phyloP scores from a whole-genome alignment of 2,113 vertebrate genomes.

The Oophaga pumilio region DNA sequence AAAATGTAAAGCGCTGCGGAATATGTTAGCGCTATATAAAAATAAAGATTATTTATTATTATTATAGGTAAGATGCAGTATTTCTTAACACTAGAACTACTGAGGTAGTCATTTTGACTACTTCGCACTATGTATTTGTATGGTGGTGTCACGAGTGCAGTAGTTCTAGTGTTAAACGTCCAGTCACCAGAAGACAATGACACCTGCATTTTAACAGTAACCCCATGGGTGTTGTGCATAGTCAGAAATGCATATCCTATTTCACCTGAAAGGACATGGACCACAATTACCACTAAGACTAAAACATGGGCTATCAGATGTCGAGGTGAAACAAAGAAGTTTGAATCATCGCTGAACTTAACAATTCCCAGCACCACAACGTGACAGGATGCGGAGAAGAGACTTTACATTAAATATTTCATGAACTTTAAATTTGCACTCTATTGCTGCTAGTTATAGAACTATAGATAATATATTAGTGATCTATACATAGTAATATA shows the following conservation, averaged over 20 bases:
- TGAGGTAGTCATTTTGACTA: too few species aligned
- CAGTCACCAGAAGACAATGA: constrained; percentile 23
- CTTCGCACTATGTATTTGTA: too few species aligned
- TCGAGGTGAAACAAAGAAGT: constrained; percentile 55
- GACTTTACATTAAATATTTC: constrained; percentile 38
- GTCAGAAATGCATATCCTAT: constrained; percentile 56
- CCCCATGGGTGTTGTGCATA: constrained; percentile 46
- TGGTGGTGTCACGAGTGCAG: too few species aligned
- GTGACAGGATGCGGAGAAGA: constrained; percentile 47
- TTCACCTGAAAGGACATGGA: constrained; percentile 56
- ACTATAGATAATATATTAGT: constrained; percentile 1
- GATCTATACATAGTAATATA: neutral
- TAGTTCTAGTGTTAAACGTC: constrained; percentile 12
- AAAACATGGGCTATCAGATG: constrained; percentile 57
- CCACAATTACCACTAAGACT: constrained; percentile 57
- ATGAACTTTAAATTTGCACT: constrained; percentile 38
- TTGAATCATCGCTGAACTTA: constrained; percentile 58
- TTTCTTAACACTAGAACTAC: too few species aligned
- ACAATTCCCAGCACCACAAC: constrained; percentile 45
- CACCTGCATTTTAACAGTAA: constrained; percentile 36
- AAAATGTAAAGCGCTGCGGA: too few species aligned
- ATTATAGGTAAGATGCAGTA: too few species aligned
- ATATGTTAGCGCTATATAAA: too few species aligned
- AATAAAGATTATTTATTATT: too few species aligned
- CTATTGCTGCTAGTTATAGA: constrained; percentile 38